Evolutionary conservation across 2,113 vertebrate genomes (phyloP).

Genomic region (Ailuropoda melanoleuca): DNA sequence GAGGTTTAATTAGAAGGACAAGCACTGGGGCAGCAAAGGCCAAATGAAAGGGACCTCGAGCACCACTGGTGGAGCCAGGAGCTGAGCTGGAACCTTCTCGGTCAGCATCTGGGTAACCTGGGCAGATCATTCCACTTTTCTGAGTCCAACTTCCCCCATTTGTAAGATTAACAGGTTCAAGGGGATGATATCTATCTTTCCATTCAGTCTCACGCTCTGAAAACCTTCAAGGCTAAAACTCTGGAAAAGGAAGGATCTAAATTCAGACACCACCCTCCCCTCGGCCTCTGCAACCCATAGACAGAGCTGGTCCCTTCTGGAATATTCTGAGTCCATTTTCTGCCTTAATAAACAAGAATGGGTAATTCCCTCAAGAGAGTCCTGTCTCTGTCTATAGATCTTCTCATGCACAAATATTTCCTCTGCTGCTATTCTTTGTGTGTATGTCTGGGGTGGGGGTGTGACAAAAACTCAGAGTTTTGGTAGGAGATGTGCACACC

Average conservation of each 20-base stretch:
- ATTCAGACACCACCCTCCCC: not conserved
- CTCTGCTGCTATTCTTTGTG: not conserved
- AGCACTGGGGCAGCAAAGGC: not conserved
- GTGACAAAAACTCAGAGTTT: not conserved
- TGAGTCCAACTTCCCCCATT: not conserved
- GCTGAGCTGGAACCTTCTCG: rapidly evolving
- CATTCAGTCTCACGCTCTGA: not conserved
- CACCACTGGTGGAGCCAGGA: rapidly evolving
- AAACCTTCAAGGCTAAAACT: not conserved
- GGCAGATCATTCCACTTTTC: not conserved
- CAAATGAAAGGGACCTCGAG: not conserved
- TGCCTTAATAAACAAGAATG: not conserved
- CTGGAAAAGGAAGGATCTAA: not conserved
- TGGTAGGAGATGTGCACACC: no score
- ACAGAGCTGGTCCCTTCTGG: not conserved
- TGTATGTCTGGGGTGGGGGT: no score
- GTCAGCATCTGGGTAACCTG: not conserved
- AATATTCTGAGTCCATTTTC: not conserved
- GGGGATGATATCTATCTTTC: not conserved
- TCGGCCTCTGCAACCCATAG: not conserved
- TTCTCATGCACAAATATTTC: not conserved
- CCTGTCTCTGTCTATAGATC: not conserved
- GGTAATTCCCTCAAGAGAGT: not conserved
- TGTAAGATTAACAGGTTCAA: not conserved
- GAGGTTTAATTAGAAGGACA: not conserved